Evolutionary conservation across 2,888 invertebrate species (phyloP).

Genomic region (Xiphydria camelus): DNA sequence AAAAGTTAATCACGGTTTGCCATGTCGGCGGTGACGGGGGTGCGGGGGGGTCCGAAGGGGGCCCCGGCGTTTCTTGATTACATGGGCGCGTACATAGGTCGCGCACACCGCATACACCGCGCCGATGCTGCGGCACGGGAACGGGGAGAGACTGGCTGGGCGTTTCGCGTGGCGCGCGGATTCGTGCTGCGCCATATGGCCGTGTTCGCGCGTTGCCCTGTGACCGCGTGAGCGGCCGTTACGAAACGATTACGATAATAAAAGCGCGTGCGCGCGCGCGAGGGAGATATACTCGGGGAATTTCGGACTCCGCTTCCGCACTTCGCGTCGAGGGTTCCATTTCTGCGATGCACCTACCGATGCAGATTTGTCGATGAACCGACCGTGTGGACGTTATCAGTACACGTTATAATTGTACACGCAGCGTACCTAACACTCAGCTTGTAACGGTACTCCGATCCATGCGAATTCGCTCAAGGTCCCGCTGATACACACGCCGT

Average conservation of each 20-base stretch:
- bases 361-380: too few species aligned
- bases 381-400: too few species aligned
- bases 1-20: slow-evolving; percentile 59
- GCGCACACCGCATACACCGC: slow-evolving; percentile 16
- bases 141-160: neutral
- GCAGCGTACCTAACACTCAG: too few species aligned
- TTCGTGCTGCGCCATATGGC: slow-evolving; percentile 55
- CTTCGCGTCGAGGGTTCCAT: too few species aligned
- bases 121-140: neutral
- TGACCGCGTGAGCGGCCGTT: slow-evolving; percentile 33
- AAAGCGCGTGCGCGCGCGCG: neutral
- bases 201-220: slow-evolving; percentile 46
- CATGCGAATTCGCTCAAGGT: too few species aligned
- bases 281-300: slow-evolving; percentile 13
- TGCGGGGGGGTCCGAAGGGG: slow-evolving; percentile 34
- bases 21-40: slow-evolving; percentile 38
- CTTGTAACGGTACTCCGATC: too few species aligned
- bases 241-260: slow-evolving; percentile 50
- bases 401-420: too few species aligned
- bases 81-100: slow-evolving; percentile 53
- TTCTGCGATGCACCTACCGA: too few species aligned
- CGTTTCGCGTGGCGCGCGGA: neutral
- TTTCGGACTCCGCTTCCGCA: slow-evolving; percentile 18
- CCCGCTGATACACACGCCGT: too few species aligned
- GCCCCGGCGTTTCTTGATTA: slow-evolving; percentile 53